phyloP scores from a whole-genome alignment of 2,113 vertebrate species.

The Rhinichthys klamathensis region DNA sequence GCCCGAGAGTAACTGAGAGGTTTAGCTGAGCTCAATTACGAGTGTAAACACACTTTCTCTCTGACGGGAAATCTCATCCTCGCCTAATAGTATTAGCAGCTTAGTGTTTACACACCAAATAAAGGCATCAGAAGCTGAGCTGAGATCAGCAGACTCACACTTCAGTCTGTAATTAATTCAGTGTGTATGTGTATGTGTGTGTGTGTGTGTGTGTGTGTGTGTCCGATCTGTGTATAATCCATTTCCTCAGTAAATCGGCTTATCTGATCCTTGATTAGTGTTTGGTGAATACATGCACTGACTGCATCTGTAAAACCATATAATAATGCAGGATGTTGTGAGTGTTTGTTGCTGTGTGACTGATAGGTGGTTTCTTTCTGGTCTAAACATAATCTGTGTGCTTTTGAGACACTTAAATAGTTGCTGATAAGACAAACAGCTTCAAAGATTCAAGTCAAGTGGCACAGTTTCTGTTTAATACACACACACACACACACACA shows the following conservation, averaged over 20 bases:
- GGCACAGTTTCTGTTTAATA: not conserved
- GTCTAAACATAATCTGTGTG: not conserved
- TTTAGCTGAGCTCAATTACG: too few species aligned
- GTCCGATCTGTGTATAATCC: too few species aligned
- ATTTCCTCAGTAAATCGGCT: too few species aligned
- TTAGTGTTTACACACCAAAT: too few species aligned
- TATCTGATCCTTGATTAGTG: too few species aligned
- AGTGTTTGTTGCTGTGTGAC: not conserved
- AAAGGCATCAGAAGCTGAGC: not conserved
- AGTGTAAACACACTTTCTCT: too few species aligned
- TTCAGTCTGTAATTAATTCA: not conserved
- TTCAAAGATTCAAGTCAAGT: not conserved
- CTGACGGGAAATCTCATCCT: too few species aligned
- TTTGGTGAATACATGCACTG: too few species aligned
- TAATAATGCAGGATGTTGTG: not conserved
- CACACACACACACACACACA: not conserved
- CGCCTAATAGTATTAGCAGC: too few species aligned
- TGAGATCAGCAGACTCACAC: not conserved
- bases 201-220: conserved; percentile 1
- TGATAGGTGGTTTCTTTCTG: not conserved
- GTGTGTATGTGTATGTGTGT: not conserved
- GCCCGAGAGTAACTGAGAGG: too few species aligned
- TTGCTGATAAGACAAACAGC: not conserved
- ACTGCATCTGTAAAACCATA: too few species aligned
- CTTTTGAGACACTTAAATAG: not conserved